A percentile compares a stretch with the other conserved stretches of the same genome.
phyloP scores from a whole-genome alignment of 2,797 vertebrate genomes.

The Bovichtus variegatus region DNA sequence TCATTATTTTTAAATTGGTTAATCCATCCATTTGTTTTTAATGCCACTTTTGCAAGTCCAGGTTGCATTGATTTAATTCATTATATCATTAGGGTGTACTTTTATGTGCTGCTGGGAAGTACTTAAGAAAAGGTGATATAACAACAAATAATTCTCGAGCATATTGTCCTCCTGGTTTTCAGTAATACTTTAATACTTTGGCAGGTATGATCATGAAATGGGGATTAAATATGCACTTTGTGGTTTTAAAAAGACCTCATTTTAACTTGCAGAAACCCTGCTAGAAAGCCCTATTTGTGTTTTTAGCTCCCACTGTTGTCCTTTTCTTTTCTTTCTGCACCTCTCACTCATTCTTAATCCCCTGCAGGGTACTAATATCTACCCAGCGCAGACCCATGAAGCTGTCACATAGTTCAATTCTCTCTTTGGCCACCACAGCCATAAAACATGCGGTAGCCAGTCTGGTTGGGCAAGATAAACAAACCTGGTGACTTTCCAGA shows the following conservation, averaged over 20 bases:
- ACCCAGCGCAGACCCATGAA: constrained; percentile 40
- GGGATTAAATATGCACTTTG: not conserved
- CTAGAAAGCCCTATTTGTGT: not conserved
- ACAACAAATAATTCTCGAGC: not conserved
- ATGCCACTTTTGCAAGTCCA: not conserved
- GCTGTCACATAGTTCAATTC: constrained; percentile 47
- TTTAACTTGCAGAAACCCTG: not conserved
- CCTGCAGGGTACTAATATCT: constrained; percentile 28
- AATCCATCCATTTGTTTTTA: not conserved
- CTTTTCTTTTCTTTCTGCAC: not conserved
- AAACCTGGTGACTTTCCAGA: constrained; percentile 59
- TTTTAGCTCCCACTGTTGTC: not conserved
- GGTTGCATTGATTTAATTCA: not conserved
- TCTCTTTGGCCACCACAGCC: constrained; percentile 12
- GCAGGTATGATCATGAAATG: not conserved
- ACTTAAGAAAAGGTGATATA: not conserved
- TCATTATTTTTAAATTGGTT: not conserved
- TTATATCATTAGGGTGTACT: not conserved
- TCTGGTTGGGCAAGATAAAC: constrained; percentile 73
- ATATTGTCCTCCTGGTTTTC: not conserved
- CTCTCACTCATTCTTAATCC: not conserved
- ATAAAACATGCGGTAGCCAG: constrained; percentile 47
- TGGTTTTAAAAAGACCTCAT: not conserved
- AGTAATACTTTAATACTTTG: not conserved
- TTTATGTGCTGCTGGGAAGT: not conserved